phyloP scores from a whole-genome alignment of 1,140 invertebrate genomes.

The Drosophila sucinea region DNA sequence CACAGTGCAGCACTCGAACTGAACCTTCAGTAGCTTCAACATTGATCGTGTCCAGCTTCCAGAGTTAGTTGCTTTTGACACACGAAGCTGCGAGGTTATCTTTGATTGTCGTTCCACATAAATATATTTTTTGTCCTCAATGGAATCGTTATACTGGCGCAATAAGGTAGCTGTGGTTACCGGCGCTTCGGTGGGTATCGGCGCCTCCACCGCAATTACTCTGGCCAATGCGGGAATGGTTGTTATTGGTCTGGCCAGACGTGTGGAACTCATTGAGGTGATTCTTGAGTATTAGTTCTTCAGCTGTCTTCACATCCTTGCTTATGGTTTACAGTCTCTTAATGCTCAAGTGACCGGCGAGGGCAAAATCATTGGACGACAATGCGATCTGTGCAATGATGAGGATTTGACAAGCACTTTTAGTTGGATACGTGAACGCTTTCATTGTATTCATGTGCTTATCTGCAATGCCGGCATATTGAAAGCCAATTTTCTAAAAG shows the following conservation, averaged over 20 bases:
- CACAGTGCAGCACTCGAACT: constrained; percentile 33
- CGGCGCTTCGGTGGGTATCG: constrained; percentile 87
- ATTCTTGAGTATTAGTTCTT: not conserved
- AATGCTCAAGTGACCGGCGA: constrained; percentile 55
- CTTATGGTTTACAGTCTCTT: constrained; percentile 39
- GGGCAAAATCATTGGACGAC: constrained; percentile 76
- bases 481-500: constrained; percentile 74
- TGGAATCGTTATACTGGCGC: constrained; percentile 85
- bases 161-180: constrained; percentile 87
- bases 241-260: constrained; percentile 86
- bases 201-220: constrained; percentile 83
- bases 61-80: constrained; percentile 42
- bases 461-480: constrained; percentile 79
- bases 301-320: not conserved
- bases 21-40: not conserved
- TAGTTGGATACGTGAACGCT: constrained; percentile 73
- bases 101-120: not conserved
- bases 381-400: constrained; percentile 86
- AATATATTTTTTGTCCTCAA: constrained; percentile 49
- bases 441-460: constrained; percentile 68
- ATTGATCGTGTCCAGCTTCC: constrained; percentile 35
- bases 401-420: constrained; percentile 85
- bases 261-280: constrained; percentile 84
- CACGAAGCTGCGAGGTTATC: constrained; percentile 41
- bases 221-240: constrained; percentile 85